Percentiles rank a stretch among this genome's conserved stretches.
Evolutionary conservation across 2,797 vertebrate species (phyloP).

Genomic region (Balearica regulorum): DNA sequence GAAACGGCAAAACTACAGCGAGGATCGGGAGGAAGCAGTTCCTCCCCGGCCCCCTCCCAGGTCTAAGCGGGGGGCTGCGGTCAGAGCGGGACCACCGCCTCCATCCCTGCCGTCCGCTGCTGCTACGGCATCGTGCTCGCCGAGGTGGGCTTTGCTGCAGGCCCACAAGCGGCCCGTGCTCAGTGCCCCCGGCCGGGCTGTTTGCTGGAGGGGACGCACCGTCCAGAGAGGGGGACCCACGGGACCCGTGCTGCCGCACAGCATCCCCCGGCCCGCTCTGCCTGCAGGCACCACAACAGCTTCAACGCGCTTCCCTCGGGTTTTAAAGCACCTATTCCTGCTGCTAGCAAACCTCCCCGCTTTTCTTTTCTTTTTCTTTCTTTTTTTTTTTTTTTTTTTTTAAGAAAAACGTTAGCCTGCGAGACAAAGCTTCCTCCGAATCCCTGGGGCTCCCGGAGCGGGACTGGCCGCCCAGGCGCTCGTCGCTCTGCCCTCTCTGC

Average conservation of each 20-base stretch:
- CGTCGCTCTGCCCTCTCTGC: not conserved
- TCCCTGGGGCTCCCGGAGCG: accelerated
- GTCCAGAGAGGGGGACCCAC: accelerated
- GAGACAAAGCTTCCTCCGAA: not conserved
- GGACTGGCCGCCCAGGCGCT: not conserved
- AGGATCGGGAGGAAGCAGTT: not conserved
- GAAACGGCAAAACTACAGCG: not conserved
- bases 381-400: too few species aligned
- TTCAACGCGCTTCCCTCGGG: accelerated
- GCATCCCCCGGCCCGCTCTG: not conserved
- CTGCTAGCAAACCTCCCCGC: not conserved
- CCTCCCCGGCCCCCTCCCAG: accelerated
- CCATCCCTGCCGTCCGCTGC: not conserved
- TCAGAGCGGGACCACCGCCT: not conserved
- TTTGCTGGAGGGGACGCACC: not conserved
- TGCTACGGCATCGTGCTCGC: not conserved
- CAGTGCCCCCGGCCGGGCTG: too few species aligned
- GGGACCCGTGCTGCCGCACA: accelerated
- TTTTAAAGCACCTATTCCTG: not conserved
- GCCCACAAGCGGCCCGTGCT: too few species aligned
- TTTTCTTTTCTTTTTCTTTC: too few species aligned
- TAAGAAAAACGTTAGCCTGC: not conserved
- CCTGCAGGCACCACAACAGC: not conserved
- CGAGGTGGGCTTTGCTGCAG: not conserved
- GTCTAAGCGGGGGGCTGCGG: not conserved